Evolutionary conservation across 2,888 invertebrate species (phyloP).

Genomic region (Phania funesta): DNA sequence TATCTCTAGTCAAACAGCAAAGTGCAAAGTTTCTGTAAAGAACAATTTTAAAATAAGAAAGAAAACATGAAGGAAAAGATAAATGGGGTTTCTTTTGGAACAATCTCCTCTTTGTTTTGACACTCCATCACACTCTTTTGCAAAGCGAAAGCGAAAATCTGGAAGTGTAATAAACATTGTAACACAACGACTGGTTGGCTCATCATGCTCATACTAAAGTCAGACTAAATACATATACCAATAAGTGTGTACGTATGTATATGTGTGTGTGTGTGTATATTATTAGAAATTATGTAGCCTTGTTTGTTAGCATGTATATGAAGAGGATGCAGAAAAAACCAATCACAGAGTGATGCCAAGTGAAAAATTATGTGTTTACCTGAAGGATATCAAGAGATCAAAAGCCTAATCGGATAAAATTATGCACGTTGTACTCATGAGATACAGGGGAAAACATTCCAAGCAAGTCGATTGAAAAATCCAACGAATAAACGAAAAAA

Average conservation of each 20-base stretch:
- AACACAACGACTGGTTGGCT: background rate
- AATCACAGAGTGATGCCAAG: conserved; percentile 65
- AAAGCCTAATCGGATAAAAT: conserved; percentile 67
- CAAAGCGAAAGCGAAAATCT: background rate
- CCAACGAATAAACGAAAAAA: background rate
- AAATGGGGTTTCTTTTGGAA: conserved; percentile 40
- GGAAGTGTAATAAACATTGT: conserved; percentile 23
- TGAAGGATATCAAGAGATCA: conserved; percentile 68
- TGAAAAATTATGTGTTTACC: conserved; percentile 68
- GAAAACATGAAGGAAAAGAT: conserved; percentile 30
- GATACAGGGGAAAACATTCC: conserved; percentile 33
- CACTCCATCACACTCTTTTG: background rate
- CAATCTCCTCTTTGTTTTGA: conserved; percentile 29
- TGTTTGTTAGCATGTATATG: background rate
- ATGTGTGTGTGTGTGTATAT: background rate
- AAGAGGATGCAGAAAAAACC: conserved; percentile 51
- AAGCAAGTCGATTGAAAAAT: conserved; percentile 20
- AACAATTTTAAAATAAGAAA: background rate
- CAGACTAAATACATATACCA: background rate
- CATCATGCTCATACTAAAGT: conserved; percentile 5
- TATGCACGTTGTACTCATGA: conserved; percentile 51
- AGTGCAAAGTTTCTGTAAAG: background rate
- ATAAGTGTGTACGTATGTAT: background rate
- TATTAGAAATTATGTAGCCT: background rate
- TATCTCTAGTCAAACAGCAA: background rate